A percentile compares a stretch with the other conserved stretches of the same genome.
phyloP scores from a whole-genome alignment of 2,888 invertebrate genomes.

The Yponomeuta sedellus region DNA sequence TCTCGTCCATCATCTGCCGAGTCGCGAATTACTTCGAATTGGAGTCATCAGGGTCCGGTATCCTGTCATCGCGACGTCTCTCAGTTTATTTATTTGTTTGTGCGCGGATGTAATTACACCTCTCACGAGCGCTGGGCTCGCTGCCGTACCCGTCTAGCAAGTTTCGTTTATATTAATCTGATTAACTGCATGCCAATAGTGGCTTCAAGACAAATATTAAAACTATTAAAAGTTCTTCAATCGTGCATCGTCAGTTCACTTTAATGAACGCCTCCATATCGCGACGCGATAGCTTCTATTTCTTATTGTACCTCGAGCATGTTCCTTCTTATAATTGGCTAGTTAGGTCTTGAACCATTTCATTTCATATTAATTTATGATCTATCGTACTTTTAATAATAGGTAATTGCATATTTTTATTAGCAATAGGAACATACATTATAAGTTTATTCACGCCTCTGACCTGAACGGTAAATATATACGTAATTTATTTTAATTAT shows the following conservation, averaged over 20 bases:
- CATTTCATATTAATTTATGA: too few species aligned
- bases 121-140: conserved; percentile 32
- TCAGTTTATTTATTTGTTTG: conserved; percentile 62
- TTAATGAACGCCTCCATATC: conserved; percentile 8
- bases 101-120: conserved; percentile 58
- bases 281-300: neutral
- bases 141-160: conserved; percentile 46
- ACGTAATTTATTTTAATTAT: too few species aligned
- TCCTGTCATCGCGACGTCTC: conserved; percentile 43
- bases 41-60: conserved; percentile 31
- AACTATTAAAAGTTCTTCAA: conserved; percentile 10
- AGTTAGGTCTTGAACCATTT: neutral
- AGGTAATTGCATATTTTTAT: too few species aligned
- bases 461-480: too few species aligned
- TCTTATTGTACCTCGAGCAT: neutral
- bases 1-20: conserved; percentile 11
- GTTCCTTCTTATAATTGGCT: neutral
- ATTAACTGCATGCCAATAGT: conserved; percentile 50
- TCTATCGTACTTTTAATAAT: too few species aligned
- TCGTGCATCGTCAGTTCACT: neutral
- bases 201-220: conserved; percentile 7
- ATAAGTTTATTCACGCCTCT: too few species aligned
- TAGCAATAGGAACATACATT: too few species aligned
- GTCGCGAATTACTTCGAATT: conserved; percentile 29
- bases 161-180: conserved; percentile 57